Evolutionary conservation across 2,888 invertebrate genomes (phyloP).

Genomic region (Cheilosia vernalis): DNA sequence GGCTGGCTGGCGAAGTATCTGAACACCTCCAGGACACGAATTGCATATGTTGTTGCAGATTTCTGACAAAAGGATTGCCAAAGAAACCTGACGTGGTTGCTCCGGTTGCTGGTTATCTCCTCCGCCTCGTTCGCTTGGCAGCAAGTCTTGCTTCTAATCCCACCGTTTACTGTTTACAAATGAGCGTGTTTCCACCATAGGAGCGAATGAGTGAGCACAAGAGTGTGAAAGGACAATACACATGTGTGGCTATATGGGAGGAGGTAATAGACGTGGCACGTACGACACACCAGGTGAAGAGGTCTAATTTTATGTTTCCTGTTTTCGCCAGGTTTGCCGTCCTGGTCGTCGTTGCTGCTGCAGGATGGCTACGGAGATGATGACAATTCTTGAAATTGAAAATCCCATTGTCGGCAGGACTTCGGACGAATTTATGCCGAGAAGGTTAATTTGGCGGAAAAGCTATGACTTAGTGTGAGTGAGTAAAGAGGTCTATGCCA

Average conservation of each 20-base stretch:
- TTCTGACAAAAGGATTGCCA: conserved; percentile 61
- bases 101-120: conserved; percentile 37
- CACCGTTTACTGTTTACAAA: conserved; percentile 71
- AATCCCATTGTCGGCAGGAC: conserved; percentile 42
- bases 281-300: conserved; percentile 22
- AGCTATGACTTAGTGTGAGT: neutral
- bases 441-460: conserved; percentile 21
- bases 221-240: conserved; percentile 50
- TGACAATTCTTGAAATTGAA: conserved; percentile 47
- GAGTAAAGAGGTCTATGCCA: too few relatives aligned
- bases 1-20: conserved; percentile 27
- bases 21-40: conserved; percentile 69
- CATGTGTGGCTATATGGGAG: conserved; percentile 5
- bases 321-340: conserved; percentile 30
- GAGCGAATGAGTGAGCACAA: conserved; percentile 8
- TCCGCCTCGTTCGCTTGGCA: conserved; percentile 14
- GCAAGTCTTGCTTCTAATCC: conserved; percentile 46
- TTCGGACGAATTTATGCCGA: conserved; percentile 16
- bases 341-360: neutral
- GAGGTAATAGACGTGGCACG: conserved; percentile 63
- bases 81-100: conserved; percentile 17
- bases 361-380: conserved; percentile 22
- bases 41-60: conserved; percentile 73
- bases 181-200: conserved; percentile 48
- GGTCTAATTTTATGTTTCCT: conserved; percentile 69